phyloP scores from a whole-genome alignment of 2,113 vertebrate species.

The Zosterops japonicus region DNA sequence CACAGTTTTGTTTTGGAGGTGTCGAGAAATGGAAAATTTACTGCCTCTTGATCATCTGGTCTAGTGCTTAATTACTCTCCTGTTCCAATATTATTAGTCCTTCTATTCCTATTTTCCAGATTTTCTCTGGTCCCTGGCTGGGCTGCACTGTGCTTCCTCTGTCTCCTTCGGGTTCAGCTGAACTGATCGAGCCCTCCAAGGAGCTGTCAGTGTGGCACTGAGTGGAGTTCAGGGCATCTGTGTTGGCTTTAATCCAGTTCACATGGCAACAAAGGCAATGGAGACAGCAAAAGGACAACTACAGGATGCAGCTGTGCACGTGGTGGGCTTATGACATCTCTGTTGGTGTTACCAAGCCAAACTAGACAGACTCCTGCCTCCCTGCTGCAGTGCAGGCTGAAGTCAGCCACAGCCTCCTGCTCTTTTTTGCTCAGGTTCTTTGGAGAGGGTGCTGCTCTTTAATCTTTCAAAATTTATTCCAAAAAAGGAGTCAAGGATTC shows the following conservation, averaged over 20 bases:
- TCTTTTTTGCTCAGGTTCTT: background rate
- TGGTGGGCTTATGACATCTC: background rate
- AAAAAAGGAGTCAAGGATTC: background rate
- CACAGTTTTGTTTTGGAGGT: background rate
- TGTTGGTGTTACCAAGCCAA: background rate
- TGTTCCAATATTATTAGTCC: background rate
- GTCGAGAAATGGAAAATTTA: background rate
- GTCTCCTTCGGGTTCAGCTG: background rate
- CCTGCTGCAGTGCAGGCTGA: background rate
- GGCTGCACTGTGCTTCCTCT: background rate
- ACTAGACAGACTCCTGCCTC: background rate
- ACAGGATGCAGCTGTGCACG: background rate
- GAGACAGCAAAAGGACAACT: background rate
- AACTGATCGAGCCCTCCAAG: background rate
- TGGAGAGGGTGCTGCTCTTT: background rate
- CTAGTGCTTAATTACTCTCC: background rate
- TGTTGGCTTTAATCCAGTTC: background rate
- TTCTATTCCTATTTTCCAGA: background rate
- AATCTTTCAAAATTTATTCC: background rate
- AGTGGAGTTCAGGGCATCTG: background rate
- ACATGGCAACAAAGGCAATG: background rate
- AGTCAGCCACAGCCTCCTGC: background rate
- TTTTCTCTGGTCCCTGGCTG: background rate
- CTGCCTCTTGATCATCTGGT: background rate
- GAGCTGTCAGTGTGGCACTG: rapidly evolving